A percentile compares a stretch with the other conserved stretches of the same genome.
These are phyloP conservation scores for Bombus turneri DNA, from an alignment of 1,140 invertebrate genomes.

Conservation along the genomic window DNA sequence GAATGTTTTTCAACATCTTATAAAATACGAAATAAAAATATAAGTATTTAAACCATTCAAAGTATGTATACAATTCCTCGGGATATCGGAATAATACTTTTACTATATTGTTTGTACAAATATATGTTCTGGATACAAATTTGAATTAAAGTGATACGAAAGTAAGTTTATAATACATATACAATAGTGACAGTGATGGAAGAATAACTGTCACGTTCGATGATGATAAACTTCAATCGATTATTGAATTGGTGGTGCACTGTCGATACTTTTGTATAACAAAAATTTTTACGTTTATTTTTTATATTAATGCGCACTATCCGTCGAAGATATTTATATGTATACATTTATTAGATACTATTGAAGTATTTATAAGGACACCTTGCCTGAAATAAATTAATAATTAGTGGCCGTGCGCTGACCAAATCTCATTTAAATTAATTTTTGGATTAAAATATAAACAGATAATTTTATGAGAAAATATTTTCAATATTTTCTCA, in stretches of 20 bases:
- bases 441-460: constrained; percentile 48
- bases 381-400: constrained; percentile 52
- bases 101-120: constrained; percentile 6
- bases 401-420: constrained; percentile 37
- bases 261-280: constrained; percentile 37
- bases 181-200: constrained; percentile 32
- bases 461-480: constrained; percentile 45
- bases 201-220: constrained; percentile 32
- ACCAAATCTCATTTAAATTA: constrained; percentile 46
- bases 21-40: background rate
- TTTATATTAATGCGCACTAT: constrained; percentile 40
- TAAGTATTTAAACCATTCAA: background rate
- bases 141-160: constrained; percentile 42
- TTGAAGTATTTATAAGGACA: constrained; percentile 50
- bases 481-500: background rate
- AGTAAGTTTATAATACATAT: constrained; percentile 45
- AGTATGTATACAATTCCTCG: background rate
- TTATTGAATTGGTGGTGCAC: constrained; percentile 15
- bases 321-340: constrained; percentile 34
- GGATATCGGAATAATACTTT: background rate
- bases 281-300: constrained; percentile 30
- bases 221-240: constrained; percentile 26
- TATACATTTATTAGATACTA: constrained; percentile 44
- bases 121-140: constrained; percentile 55
- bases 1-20: background rate